phyloP scores from a whole-genome alignment of 2,113 vertebrate species.

The Pelusios castaneus region DNA sequence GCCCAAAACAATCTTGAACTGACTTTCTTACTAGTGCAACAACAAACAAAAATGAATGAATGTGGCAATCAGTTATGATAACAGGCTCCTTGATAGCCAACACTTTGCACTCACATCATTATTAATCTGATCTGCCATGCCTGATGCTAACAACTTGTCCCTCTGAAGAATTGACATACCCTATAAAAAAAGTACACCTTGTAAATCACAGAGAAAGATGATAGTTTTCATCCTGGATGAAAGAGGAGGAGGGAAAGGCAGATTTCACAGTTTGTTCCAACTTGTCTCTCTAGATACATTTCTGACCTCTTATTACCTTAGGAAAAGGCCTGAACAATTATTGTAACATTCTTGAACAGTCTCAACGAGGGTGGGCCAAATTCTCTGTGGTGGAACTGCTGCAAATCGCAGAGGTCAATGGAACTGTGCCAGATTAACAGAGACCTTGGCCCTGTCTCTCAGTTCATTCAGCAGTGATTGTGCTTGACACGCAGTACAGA shows the following conservation, averaged over 20 bases:
- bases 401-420: background rate
- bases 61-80: constrained; percentile 61
- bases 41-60: background rate
- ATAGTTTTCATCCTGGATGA: constrained; percentile 43
- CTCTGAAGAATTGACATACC: constrained; percentile 43
- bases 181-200: constrained; percentile 53
- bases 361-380: constrained; percentile 34
- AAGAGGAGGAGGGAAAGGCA: constrained; percentile 32
- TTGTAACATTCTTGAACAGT: background rate
- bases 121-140: constrained; percentile 69
- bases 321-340: constrained; percentile 36
- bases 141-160: constrained; percentile 52
- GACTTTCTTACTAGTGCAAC: constrained; percentile 33
- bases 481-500: constrained; percentile 52
- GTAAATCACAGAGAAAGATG: constrained; percentile 64
- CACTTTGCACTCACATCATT: constrained; percentile 58
- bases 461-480: constrained; percentile 61
- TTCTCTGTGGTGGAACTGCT: background rate
- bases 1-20: constrained; percentile 33
- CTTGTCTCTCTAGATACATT: background rate
- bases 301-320: background rate
- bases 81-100: constrained; percentile 55
- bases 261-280: background rate
- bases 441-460: constrained; percentile 51
- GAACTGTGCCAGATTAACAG: constrained; percentile 28